Percentiles rank a stretch among this genome's conserved stretches.
Conservation (phyloP, 2,888 invertebrate species). For the Nephrotoma guestfalica region DNA sequence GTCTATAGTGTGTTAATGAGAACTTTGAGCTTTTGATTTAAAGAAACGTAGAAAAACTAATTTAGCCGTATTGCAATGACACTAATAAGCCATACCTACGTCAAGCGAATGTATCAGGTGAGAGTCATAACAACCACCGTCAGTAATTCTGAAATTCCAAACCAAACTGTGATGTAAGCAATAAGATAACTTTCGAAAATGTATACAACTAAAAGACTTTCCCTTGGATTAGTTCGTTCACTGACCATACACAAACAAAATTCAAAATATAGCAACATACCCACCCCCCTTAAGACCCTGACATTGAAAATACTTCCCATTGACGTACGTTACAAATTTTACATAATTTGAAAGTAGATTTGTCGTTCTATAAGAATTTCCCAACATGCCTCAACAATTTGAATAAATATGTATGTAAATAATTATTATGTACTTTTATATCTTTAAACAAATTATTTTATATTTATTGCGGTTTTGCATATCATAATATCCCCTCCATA, state of each 20-base stretch:
- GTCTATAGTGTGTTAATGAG: too few species aligned
- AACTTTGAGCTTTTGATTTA: too few species aligned
- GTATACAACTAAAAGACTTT: neutral
- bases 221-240: neutral
- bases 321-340: neutral
- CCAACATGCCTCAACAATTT: too few species aligned
- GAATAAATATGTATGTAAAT: neutral
- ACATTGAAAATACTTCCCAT: neutral
- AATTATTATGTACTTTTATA: neutral
- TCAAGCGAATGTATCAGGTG: too few species aligned
- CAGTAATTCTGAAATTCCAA: neutral
- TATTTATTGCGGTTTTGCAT: neutral
- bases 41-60: too few species aligned
- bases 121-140: neutral
- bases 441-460: neutral
- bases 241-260: neutral
- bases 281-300: neutral
- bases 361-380: neutral
- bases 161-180: neutral
- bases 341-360: neutral
- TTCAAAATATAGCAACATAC: neutral
- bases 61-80: too few species aligned
- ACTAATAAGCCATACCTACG: too few species aligned
- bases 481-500: neutral
- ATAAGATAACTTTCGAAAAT: neutral